A percentile compares a stretch with the other conserved stretches of the same genome.
These are phyloP conservation scores for Podocnemis expansa DNA, from an alignment of 2,113 vertebrate genomes.

Conservation along the genomic window DNA sequence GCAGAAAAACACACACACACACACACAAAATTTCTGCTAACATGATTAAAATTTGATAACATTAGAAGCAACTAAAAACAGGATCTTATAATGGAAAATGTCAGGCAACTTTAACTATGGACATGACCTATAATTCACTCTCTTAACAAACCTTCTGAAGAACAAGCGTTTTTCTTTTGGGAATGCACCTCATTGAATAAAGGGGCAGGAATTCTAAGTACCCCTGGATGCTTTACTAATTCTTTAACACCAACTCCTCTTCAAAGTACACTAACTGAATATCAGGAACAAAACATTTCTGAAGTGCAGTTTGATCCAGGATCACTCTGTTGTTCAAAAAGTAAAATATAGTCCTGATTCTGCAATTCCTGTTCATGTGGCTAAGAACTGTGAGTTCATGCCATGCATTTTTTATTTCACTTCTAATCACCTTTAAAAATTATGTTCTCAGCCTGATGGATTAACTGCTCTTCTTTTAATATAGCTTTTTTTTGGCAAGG, in stretches of 20 bases:
- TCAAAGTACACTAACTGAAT: accelerated
- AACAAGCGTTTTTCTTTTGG: neutral
- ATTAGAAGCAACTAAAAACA: neutral
- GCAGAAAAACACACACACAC: neutral
- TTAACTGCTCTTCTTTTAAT: neutral
- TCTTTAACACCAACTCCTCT: neutral
- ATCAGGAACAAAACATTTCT: too few species aligned
- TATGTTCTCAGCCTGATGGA: neutral
- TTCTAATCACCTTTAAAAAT: neutral
- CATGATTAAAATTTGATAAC: neutral
- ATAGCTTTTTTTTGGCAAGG: neutral
- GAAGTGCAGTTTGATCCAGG: neutral
- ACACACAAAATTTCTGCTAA: neutral
- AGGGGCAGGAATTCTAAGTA: neutral
- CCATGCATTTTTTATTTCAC: neutral
- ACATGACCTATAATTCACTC: neutral
- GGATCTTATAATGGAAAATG: neutral
- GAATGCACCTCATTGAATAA: neutral
- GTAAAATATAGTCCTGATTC: neutral
- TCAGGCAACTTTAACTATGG: neutral
- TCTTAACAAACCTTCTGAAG: neutral
- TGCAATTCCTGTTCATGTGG: neutral
- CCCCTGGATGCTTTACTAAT: neutral
- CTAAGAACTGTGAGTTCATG: neutral
- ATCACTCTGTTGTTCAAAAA: neutral